phyloP scores from a whole-genome alignment of 2,113 vertebrate species.

The Xiphophorus hellerii region DNA sequence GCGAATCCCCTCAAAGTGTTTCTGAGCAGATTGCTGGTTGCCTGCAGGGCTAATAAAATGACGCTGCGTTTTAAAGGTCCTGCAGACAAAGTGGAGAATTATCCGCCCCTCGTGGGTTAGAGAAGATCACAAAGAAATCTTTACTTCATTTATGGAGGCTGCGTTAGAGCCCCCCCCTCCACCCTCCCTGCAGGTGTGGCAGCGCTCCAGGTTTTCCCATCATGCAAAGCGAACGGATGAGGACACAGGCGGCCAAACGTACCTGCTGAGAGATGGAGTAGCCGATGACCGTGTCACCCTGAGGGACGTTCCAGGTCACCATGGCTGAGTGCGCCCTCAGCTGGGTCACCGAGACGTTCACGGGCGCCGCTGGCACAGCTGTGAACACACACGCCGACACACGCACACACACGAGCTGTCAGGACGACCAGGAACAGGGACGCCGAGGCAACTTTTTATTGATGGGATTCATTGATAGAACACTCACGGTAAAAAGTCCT shows the following conservation, averaged over 20 bases:
- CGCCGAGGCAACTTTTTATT: background rate
- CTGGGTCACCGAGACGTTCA: constrained; percentile 94
- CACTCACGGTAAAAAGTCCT: background rate
- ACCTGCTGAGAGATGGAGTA: constrained; percentile 97
- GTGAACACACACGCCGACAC: constrained; percentile 11
- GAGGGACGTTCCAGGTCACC: constrained; percentile 94
- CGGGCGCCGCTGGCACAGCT: constrained; percentile 91
- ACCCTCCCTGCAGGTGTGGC: background rate
- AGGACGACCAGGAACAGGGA: background rate
- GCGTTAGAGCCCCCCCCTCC: background rate
- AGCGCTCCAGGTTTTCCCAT: constrained; percentile 8
- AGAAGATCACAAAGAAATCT: constrained; percentile 22
- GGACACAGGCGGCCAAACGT: background rate
- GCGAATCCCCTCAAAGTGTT: background rate
- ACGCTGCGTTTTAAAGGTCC: constrained; percentile 28
- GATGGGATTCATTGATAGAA: background rate
- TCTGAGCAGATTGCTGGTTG: constrained; percentile 17
- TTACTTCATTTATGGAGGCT: constrained; percentile 33
- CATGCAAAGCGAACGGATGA: too few species aligned
- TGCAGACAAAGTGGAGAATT: constrained; percentile 7
- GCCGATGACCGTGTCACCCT: constrained; percentile 93
- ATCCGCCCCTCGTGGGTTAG: background rate
- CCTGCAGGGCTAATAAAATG: constrained; percentile 3
- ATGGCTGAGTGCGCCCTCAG: constrained; percentile 93
- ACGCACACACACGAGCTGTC: constrained; percentile 15